Evolutionary conservation across 2,113 vertebrate species (phyloP), one percentile per base, ranked within the genome.

Genomic region (Apus apus): DNA sequence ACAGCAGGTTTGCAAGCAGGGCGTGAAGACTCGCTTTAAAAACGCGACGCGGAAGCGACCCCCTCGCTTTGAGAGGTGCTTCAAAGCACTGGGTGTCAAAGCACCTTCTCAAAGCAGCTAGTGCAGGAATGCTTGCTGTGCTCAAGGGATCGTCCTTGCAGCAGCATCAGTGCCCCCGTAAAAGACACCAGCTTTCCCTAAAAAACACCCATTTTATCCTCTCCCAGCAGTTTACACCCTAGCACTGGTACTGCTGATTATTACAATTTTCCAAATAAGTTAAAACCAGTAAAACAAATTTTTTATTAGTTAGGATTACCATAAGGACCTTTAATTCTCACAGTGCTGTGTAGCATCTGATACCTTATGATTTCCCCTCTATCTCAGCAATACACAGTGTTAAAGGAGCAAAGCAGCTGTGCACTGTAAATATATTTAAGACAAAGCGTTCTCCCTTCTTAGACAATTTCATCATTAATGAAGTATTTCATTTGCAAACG

Each of bases 81-180:
- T 46, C 13, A 58, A 40, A 76, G 76, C 76, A 54, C n/a, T 13
- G 13, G 0, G 3, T 15, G 25, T 15, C 57, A 56, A 32, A 54
- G 18, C 51, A 7, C 26, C 66, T 32, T 32, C 22, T 30, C 26
- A 14, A 13, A 67, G 61, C 50, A 23, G 2, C 15, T 8, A 13
- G 12, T 0, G 7, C 16, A 61, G 45, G 53, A 32, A 23, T 1
- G 43, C 30, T 15, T 43, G 40, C 45, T 46, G 1, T 1, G 13
- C n/a, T 7, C 53, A 20, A 48, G 48, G 78, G 21, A 60, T 32
- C 9, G 18, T 14, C 61, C 13, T 26, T 29, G 23, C 34, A 40
- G 17, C 9, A 34, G 18, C 53, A 38, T 6, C 64, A 21, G 38
- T 0, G 1, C 23, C 26, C 72, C 3, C 1, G 12, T 7, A 9